Conservation (phyloP, 2,113 vertebrate genomes). For the Oncorhynchus tshawytscha region DNA sequence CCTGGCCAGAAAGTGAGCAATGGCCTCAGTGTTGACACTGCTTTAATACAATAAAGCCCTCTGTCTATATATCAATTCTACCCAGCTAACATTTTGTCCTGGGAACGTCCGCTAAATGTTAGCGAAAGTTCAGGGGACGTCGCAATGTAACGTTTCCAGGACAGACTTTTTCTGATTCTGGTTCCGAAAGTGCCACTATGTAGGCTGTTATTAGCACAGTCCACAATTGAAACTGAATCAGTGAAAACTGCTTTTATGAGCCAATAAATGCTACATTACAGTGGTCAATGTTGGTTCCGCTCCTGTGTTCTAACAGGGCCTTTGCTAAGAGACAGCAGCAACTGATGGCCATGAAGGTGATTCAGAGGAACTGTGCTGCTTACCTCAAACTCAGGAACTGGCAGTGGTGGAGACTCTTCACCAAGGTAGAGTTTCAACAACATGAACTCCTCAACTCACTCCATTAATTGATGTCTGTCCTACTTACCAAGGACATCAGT, state of each 20-base stretch:
- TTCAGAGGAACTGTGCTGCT: constrained; percentile 93
- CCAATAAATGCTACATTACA: not conserved
- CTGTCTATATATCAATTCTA: too few relatives aligned
- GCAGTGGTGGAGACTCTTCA: constrained; percentile 99
- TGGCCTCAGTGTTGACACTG: not conserved
- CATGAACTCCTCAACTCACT: not conserved
- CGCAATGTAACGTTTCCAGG: too few relatives aligned
- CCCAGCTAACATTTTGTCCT: too few relatives aligned
- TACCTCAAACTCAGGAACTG: constrained; percentile 95
- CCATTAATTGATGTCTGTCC: too few relatives aligned
- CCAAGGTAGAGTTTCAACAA: constrained; percentile 76
- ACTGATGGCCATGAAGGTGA: constrained; percentile 92
- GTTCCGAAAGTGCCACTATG: not conserved
- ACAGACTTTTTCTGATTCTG: too few relatives aligned
- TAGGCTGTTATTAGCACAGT: not conserved
- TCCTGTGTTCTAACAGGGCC: constrained; percentile 71
- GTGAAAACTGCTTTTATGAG: too few relatives aligned
- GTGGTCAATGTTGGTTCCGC: constrained; percentile 8
- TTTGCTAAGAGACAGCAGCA: constrained; percentile 93
- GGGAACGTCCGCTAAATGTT: too few relatives aligned
- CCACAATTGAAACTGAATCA: too few relatives aligned
- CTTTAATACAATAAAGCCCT: not conserved
- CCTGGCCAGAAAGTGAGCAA: constrained; percentile 89
- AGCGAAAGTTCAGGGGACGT: too few relatives aligned
- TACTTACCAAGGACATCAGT: too few relatives aligned